Conservation (phyloP, 2,888 invertebrate genomes). For the Apeira syringaria region DNA sequence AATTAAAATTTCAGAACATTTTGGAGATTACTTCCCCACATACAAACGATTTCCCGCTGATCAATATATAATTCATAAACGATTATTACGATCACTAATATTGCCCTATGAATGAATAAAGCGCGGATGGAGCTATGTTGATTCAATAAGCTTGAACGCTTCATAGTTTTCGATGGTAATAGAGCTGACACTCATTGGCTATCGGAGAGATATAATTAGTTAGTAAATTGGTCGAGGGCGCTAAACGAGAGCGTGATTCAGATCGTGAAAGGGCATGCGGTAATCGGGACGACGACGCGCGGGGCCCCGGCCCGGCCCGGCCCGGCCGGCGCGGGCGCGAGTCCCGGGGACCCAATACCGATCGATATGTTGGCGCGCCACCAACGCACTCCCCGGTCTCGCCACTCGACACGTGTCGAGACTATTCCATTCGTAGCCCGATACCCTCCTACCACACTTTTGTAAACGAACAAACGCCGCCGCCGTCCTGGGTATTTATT, state of each 20-base stretch:
- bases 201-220: constrained; percentile 7
- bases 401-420: constrained; percentile 30
- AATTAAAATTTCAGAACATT: too few relatives aligned
- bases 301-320: constrained; percentile 47
- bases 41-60: too few relatives aligned
- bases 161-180: too few relatives aligned
- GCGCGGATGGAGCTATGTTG: too few relatives aligned
- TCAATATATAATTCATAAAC: too few relatives aligned
- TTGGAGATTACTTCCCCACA: too few relatives aligned
- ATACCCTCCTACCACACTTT: constrained; percentile 23
- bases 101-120: too few relatives aligned
- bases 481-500: too few relatives aligned
- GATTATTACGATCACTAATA: too few relatives aligned
- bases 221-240: constrained; percentile 15
- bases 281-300: constrained; percentile 55
- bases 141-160: too few relatives aligned
- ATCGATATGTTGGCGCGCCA: constrained; percentile 45
- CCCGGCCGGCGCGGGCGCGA: constrained; percentile 8
- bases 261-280: constrained; percentile 53
- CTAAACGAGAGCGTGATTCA: constrained; percentile 57
- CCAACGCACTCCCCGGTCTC: constrained; percentile 32
- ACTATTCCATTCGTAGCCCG: constrained; percentile 28
- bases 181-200: too few relatives aligned
- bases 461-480: constrained; percentile 6
- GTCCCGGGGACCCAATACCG: constrained; percentile 8